Percentiles rank a stretch among this genome's conserved stretches.
Evolutionary conservation across 1,140 invertebrate species (phyloP).

Genomic region (Saccostrea echinata): DNA sequence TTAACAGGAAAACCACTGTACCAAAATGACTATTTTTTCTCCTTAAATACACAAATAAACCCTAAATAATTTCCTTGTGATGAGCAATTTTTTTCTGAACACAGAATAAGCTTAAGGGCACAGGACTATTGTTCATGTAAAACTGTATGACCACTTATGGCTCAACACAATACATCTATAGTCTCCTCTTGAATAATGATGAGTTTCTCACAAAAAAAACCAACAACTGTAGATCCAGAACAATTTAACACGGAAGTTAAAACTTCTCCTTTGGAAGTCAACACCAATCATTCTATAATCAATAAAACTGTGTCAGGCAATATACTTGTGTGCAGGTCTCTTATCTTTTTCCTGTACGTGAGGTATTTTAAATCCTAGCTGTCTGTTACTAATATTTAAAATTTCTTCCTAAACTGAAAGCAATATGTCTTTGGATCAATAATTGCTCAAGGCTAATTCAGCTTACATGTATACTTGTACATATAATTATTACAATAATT

Average conservation of each 20-base stretch:
- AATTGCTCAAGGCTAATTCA: too few species aligned
- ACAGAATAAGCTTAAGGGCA: background rate
- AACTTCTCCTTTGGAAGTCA: background rate
- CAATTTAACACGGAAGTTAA: background rate
- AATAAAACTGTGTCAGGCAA: background rate
- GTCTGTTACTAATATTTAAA: background rate
- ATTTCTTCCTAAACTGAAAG: too few species aligned
- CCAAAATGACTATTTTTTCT: conserved; percentile 5
- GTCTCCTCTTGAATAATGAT: background rate
- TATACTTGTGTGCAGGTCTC: background rate
- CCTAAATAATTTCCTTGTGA: conserved; percentile 9
- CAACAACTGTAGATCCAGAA: background rate
- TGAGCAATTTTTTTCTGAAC: background rate
- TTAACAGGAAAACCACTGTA: background rate
- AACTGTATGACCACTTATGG: background rate
- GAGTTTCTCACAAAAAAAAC: background rate
- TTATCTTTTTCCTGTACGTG: background rate
- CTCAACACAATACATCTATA: background rate
- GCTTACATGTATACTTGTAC: too few species aligned
- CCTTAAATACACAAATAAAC: background rate
- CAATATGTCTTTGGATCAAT: too few species aligned
- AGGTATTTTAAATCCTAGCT: background rate
- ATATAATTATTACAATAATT: too few species aligned
- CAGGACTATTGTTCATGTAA: background rate
- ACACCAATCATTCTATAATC: background rate